Evolutionary conservation across 2,797 vertebrate genomes (phyloP).

Genomic region (Megaceryle alcyon): DNA sequence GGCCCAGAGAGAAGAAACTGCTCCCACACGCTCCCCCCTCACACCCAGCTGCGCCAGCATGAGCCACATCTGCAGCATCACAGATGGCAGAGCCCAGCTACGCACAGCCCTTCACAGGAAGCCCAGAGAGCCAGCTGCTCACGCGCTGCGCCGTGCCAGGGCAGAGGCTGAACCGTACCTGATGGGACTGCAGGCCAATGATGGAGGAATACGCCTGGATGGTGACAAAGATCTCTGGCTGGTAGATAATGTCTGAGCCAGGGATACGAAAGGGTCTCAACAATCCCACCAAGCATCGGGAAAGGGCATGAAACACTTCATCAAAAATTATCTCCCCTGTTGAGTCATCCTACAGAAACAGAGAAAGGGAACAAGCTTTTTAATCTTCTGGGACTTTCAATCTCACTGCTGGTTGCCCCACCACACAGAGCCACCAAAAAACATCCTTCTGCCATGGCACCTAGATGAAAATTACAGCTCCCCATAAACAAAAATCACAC

Average conservation of each 20-base stretch:
- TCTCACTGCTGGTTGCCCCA: not conserved
- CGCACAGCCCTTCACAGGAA: not conserved
- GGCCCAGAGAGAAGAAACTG: slow-evolving; percentile 9
- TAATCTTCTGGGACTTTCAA: not conserved
- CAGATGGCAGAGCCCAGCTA: not conserved
- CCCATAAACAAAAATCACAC: not conserved
- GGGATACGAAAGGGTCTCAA: slow-evolving; percentile 91
- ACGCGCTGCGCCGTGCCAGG: accelerated
- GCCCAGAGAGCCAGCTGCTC: accelerated
- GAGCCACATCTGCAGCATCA: not conserved
- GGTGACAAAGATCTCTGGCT: slow-evolving; percentile 95
- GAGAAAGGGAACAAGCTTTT: not conserved
- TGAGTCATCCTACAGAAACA: slow-evolving; percentile 89
- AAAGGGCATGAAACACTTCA: slow-evolving; percentile 94
- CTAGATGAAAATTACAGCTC: not conserved
- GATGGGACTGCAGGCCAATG: slow-evolving; percentile 92
- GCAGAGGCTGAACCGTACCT: slow-evolving; percentile 79
- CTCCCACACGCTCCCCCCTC: not conserved
- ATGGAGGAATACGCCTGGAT: slow-evolving; percentile 97
- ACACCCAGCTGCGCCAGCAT: accelerated
- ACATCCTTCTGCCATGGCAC: not conserved
- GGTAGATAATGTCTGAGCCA: slow-evolving; percentile 89
- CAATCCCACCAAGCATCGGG: slow-evolving; percentile 88
- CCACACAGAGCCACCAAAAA: not conserved
- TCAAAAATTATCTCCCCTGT: slow-evolving; percentile 98